These are phyloP conservation scores for Orussus abietinus DNA, from an alignment of 1,140 invertebrate genomes.

Conservation along the genomic window DNA sequence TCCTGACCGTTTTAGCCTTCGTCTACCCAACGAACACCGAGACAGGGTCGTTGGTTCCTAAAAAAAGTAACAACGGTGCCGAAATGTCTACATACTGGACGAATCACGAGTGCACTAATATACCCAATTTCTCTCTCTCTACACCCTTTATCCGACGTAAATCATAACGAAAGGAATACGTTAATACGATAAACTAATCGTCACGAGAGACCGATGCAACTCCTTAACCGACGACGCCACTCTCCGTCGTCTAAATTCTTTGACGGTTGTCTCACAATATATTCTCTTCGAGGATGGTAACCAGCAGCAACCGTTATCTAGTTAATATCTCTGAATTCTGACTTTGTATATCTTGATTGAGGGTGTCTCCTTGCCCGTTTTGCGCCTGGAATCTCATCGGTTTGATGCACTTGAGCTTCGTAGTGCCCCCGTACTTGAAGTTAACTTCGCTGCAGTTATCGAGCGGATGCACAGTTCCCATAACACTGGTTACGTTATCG, in stretches of 20 bases:
- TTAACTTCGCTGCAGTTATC: constrained; percentile 61
- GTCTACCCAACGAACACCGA: no score
- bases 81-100: no score
- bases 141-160: no score
- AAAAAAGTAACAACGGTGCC: no score
- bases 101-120: no score
- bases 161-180: no score
- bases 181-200: no score
- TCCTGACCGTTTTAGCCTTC: no score
- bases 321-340: constrained; percentile 37
- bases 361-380: constrained; percentile 24
- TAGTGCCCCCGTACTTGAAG: constrained; percentile 64
- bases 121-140: no score
- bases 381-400: constrained; percentile 30
- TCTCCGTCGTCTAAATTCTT: neutral
- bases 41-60: no score
- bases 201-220: no score
- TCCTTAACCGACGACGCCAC: no score
- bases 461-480: constrained; percentile 53
- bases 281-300: constrained; percentile 30
- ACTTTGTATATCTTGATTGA: constrained; percentile 32
- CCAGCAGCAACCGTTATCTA: constrained; percentile 42
- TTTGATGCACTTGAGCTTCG: constrained; percentile 62
- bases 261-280: neutral
- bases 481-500: constrained; percentile 37